These are phyloP conservation scores for Callyntrura sp. DNA, from an alignment of 2,888 invertebrate genomes.

Conservation along the genomic window DNA sequence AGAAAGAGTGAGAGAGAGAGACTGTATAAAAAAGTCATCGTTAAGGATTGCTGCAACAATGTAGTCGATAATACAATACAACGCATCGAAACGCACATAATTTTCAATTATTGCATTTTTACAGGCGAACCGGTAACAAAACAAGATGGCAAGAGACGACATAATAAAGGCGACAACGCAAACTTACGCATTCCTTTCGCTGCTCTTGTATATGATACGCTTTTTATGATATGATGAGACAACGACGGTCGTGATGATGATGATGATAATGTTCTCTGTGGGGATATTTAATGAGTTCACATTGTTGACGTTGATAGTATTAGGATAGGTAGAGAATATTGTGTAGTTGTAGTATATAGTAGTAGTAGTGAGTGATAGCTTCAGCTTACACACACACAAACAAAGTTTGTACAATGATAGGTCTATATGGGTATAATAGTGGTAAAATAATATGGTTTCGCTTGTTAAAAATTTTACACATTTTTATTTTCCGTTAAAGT, in stretches of 20 bases:
- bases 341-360: no score
- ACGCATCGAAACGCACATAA: slow-evolving; percentile 47
- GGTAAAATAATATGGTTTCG: no score
- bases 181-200: slow-evolving; percentile 35
- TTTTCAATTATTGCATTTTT: slow-evolving; percentile 47
- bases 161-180: no score
- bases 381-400: no score
- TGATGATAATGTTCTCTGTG: neutral
- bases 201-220: neutral
- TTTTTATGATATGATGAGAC: neutral
- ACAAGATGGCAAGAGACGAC: no score
- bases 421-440: no score
- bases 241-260: no score
- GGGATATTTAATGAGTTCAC: slow-evolving; percentile 39
- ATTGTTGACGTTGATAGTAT: slow-evolving; percentile 24
- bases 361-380: no score
- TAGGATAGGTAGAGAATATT: slow-evolving; percentile 29
- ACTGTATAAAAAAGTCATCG: neutral
- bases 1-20: neutral
- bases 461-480: slow-evolving; percentile 24
- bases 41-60: slow-evolving; percentile 37
- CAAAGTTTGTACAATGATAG: no score
- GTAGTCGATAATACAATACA: no score
- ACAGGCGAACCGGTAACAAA: slow-evolving; percentile 41
- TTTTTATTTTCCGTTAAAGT: neutral